Evolutionary conservation across 2,113 vertebrate species (phyloP), one percentile per base, ranked within the genome.

Genomic region (Misgurnus mizolepis): DNA sequence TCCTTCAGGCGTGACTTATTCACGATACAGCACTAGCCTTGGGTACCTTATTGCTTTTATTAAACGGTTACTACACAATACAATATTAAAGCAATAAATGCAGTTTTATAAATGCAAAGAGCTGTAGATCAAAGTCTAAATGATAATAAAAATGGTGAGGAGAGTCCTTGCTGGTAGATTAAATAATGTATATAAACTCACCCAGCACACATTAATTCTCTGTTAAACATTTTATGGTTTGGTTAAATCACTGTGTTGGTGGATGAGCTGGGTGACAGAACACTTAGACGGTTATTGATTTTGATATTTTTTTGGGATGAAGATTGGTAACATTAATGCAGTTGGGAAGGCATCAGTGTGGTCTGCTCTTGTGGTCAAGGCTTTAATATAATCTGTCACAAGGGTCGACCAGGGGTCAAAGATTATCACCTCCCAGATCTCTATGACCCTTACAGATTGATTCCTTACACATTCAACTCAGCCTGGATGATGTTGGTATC

Each of bases 281-380:
- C 86, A 85, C 81, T 85, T 78, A 90, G 92, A 88, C 92, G 88
- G 87, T 34, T 93, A 93, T 94, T 92, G 93, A 94, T 93, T 85
- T 7, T 41, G 39, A 77, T 82, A 70, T 87, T 85, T 88, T 79
- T 86, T 80, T 8, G 41, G 34, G 45, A 55, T 84, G 78, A 83
- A 84, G 85, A 82, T 83, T 83, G 88, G 87, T 85, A 88, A 88
- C 90, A 90, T 90, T 88, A 91, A 92, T 91, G 88, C 12, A 27
- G 39, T 12, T 76, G 75, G 53, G 67, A 41, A 60, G 66, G 50
- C 15, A 6, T 69, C 67, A 22, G 22, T 70, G 22, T 67, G 12
- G 47, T 58, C 71, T 40, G 50, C 76, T 86, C 53, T 1, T 72
- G 67, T 86, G 81, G 90, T 90, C 89, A 87, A 90, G 72, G 85